These are phyloP conservation scores for Tethea ocularis DNA, from an alignment of 2,888 invertebrate genomes.

Conservation along the genomic window DNA sequence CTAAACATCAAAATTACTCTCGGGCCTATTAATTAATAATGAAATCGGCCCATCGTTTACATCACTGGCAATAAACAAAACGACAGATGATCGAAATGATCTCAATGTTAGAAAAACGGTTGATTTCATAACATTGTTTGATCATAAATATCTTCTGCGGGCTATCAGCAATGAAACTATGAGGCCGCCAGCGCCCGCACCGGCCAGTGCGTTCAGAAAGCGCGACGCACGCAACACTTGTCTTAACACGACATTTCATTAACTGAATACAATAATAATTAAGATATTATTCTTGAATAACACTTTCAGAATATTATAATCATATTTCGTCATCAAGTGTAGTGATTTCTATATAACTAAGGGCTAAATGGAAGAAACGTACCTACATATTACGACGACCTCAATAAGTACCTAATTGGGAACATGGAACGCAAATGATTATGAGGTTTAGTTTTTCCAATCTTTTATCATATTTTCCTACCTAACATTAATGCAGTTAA, in stretches of 20 bases:
- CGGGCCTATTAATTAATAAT: neutral
- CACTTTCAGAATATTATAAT: neutral
- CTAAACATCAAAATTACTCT: neutral
- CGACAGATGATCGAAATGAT: conserved; percentile 9
- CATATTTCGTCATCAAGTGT: neutral
- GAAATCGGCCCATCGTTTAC: neutral
- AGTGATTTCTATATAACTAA: no score
- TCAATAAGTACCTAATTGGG: no score
- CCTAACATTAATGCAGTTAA: no score
- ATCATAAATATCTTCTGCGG: conserved; percentile 38
- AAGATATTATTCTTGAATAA: conserved; percentile 7
- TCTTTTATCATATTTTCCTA: no score
- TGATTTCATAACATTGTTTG: conserved; percentile 49
- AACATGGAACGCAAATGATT: no score
- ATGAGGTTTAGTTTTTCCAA: no score
- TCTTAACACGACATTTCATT: conserved; percentile 23
- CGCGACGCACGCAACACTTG: conserved; percentile 54
- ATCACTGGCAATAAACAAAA: neutral
- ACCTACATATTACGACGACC: no score
- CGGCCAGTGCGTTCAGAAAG: conserved; percentile 54
- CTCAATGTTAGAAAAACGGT: conserved; percentile 27
- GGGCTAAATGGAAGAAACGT: no score
- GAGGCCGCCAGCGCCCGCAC: conserved; percentile 19
- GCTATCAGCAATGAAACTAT: conserved; percentile 22
- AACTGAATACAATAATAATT: conserved; percentile 22